Evolutionary conservation across 2,113 vertebrate species (phyloP).

Genomic region (Scalopus aquaticus): DNA sequence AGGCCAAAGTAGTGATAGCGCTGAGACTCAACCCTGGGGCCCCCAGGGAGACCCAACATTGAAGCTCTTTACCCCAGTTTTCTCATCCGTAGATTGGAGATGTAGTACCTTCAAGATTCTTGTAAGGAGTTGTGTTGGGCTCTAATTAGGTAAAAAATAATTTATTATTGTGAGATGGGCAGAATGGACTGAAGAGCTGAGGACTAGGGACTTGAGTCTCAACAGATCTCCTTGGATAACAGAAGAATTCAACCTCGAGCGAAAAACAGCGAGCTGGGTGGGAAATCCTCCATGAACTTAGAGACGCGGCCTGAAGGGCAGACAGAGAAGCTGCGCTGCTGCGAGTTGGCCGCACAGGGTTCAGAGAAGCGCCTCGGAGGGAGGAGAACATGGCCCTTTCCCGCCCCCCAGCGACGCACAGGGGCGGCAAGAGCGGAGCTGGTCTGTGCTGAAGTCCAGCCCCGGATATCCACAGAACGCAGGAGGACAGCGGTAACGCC

Average conservation of each 20-base stretch:
- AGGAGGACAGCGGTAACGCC: too few relatives aligned
- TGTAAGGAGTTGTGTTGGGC: neutral
- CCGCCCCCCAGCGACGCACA: too few relatives aligned
- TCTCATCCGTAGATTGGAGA: neutral
- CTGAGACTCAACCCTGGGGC: too few relatives aligned
- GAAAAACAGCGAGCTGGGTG: neutral
- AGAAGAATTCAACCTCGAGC: neutral
- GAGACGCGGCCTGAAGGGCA: neutral
- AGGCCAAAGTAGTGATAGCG: too few relatives aligned
- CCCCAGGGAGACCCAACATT: too few relatives aligned
- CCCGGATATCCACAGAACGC: too few relatives aligned
- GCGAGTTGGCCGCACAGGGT: neutral
- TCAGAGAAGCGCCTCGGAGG: too few relatives aligned
- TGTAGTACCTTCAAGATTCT: neutral
- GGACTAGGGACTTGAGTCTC: neutral
- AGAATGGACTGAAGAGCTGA: neutral
- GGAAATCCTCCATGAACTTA: too few relatives aligned
- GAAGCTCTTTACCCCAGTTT: neutral
- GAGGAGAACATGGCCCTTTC: too few relatives aligned
- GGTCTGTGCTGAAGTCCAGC: too few relatives aligned
- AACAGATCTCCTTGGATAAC: neutral
- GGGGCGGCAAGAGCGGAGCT: too few relatives aligned
- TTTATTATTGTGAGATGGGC: neutral
- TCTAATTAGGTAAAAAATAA: neutral
- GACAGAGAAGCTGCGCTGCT: neutral